Evolutionary conservation across 2,797 vertebrate species (phyloP), one percentile per base, ranked within the genome.

Genomic region (Brachyrhaphis roseni): DNA sequence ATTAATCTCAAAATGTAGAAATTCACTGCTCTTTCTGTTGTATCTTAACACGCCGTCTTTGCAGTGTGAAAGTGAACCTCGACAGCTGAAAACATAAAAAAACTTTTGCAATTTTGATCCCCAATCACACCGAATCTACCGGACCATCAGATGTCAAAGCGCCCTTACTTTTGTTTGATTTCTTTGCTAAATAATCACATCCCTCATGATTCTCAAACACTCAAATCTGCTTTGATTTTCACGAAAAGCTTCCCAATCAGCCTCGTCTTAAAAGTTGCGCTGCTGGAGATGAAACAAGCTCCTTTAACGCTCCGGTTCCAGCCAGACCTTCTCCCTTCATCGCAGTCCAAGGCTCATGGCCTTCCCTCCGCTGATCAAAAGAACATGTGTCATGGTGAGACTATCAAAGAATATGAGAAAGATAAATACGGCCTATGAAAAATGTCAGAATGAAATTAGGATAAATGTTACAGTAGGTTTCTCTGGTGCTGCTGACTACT

Each of bases 331-430:
- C 49, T 23, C 16, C 31, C 78, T 86, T 78, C 53, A 83, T 83
- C 43, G 1, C 41, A 47, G 6, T 83, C 79, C 72, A 53, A 51
- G 13, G 77, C 82, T 75, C 66, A 82, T 73, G 55, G 78, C 73
- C 7, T 23, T 62, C 64, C 53, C 43, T 49, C 59, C 11, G 51
- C 87, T 85, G 68, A 89, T 89, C 75, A 87, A 88, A 85, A 86
- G 78, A 85, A 72, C 75, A 41, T 39, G 20, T 36, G 20, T n/a
- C 72, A 34, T 75, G 84, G 86, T 75, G 71, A 88, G 89, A 74
- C 43, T 62, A 89, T 93, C 85, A 89, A 84, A 91, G 75, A 28
- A 57, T 51, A 85, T 79, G 12, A 12, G 55, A 82, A 75, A 79
- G 80, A 85, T 87, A 74, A 72, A 72, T 74, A 84, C 75, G 36